Conservation (phyloP, 2,888 invertebrate species). For the Lymantria dispar region DNA sequence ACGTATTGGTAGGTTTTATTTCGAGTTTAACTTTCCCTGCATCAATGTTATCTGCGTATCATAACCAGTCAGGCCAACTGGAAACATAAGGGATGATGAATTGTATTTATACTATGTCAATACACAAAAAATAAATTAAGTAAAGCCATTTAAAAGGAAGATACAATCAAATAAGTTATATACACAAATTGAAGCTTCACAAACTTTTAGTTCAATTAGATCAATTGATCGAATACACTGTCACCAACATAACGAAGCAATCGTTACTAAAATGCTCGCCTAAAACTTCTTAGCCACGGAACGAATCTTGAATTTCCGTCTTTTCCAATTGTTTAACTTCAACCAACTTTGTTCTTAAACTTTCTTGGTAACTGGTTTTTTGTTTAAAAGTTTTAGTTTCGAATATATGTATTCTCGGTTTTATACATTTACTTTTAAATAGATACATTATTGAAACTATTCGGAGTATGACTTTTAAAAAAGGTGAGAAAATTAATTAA, state of each 20-base stretch:
- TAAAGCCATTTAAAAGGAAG: background rate
- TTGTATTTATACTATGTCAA: no score
- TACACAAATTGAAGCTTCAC: constrained; percentile 7
- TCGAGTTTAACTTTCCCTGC: no score
- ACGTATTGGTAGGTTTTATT: no score
- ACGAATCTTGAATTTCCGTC: constrained; percentile 15
- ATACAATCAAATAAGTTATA: background rate
- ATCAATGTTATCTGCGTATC: no score
- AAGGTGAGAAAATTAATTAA: no score
- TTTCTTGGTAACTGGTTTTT: background rate
- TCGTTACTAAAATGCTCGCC: constrained; percentile 14
- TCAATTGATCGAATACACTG: constrained; percentile 27
- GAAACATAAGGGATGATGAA: no score
- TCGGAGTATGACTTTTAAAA: no score
- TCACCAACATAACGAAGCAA: constrained; percentile 20
- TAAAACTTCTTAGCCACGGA: constrained; percentile 16
- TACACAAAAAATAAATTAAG: background rate
- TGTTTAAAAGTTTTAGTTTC: background rate
- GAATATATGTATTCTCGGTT: background rate
- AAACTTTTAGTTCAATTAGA: constrained; percentile 21
- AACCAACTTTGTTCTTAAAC: constrained; percentile 1
- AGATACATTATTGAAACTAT: no score
- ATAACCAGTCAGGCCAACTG: no score
- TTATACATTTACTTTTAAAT: no score
- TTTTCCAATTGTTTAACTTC: constrained; percentile 19